Percentiles rank a stretch among this genome's conserved stretches.
Evolutionary conservation across 2,113 vertebrate genomes (phyloP).

Genomic region (Bos javanicus): DNA sequence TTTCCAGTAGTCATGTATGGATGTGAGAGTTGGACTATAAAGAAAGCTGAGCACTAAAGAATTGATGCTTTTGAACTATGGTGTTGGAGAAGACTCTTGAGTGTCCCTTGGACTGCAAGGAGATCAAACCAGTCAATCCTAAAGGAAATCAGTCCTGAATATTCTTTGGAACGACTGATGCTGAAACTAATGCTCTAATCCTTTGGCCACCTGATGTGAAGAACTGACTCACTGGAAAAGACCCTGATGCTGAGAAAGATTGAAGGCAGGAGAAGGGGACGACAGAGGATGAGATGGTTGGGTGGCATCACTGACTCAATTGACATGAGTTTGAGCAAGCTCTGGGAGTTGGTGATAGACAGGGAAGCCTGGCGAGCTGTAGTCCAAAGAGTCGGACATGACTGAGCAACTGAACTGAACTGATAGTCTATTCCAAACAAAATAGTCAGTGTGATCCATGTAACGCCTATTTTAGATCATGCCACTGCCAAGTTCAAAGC

Average conservation of each 20-base stretch:
- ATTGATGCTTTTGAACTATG: neutral
- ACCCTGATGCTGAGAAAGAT: neutral
- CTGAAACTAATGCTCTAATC: neutral
- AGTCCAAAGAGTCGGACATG: neutral
- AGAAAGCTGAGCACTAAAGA: neutral
- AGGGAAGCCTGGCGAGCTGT: accelerated
- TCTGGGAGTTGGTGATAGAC: neutral
- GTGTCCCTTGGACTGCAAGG: neutral
- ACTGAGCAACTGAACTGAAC: neutral
- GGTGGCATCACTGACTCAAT: neutral
- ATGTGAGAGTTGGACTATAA: neutral
- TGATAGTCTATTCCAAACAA: neutral
- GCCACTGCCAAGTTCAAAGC: neutral
- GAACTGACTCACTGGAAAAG: neutral
- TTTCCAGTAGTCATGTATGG: neutral
- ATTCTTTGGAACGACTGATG: neutral
- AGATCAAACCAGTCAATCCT: neutral
- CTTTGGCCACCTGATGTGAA: neutral
- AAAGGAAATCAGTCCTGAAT: neutral
- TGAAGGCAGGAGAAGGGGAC: neutral
- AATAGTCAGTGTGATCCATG: neutral
- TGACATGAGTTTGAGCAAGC: neutral
- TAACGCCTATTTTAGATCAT: neutral
- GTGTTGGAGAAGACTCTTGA: neutral
- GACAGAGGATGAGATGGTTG: neutral